phyloP scores from a whole-genome alignment of 2,113 vertebrate genomes.

The Microcebus lehilahytsara region DNA sequence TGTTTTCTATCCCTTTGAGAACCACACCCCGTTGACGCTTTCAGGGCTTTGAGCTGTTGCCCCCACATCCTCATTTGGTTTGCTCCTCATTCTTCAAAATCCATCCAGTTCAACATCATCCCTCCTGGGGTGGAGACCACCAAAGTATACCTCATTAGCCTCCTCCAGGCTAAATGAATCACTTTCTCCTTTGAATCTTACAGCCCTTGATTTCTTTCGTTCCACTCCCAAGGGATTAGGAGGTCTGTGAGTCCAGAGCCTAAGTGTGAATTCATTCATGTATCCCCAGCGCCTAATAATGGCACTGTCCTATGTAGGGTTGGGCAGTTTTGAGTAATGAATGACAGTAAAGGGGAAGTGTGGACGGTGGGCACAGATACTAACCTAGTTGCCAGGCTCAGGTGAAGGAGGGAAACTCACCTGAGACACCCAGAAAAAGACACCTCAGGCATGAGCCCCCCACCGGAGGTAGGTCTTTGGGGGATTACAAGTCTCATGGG shows the following conservation, averaged over 20 bases:
- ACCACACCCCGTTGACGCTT: neutral
- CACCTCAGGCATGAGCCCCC: neutral
- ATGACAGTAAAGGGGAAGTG: neutral
- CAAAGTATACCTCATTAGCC: no score
- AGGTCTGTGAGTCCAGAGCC: neutral
- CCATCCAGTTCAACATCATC: neutral
- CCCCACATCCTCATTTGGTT: neutral
- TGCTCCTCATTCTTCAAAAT: neutral
- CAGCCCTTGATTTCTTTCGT: neutral
- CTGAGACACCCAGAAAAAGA: neutral
- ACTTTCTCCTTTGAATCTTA: neutral
- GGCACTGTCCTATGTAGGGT: neutral
- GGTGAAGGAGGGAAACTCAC: neutral
- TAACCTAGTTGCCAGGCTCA: neutral
- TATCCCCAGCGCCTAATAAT: neutral
- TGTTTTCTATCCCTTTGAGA: neutral
- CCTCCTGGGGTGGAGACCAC: neutral
- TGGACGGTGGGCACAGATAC: neutral
- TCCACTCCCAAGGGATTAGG: rapidly evolving
- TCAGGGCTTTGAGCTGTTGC: neutral
- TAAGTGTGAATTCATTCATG: neutral
- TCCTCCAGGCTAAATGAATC: neutral
- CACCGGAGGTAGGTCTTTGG: neutral
- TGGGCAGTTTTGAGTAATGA: neutral
- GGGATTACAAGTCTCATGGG: neutral